These are phyloP conservation scores for Artibeus lituratus DNA, from an alignment of 2,797 vertebrate genomes.

Conservation along the genomic window DNA sequence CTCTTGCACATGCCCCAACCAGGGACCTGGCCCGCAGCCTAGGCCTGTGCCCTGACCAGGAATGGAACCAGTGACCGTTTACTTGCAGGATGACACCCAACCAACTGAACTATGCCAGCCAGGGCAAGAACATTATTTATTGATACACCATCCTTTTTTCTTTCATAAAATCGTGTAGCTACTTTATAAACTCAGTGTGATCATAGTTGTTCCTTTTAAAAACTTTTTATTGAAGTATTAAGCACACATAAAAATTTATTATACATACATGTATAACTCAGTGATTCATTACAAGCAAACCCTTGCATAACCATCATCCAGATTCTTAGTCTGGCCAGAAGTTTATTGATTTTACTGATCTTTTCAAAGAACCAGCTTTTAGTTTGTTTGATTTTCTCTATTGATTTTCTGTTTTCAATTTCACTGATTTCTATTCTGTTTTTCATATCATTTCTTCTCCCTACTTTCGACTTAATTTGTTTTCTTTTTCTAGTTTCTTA, in stretches of 20 bases:
- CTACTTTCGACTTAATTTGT: background rate
- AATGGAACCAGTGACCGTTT: background rate
- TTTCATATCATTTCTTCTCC: background rate
- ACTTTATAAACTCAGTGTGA: background rate
- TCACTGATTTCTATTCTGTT: background rate
- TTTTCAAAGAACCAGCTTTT: background rate
- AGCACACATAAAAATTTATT: background rate
- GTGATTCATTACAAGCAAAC: background rate
- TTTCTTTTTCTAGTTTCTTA: background rate
- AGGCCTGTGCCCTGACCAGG: background rate
- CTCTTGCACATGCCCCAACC: background rate
- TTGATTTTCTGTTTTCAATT: background rate
- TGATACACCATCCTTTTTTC: background rate
- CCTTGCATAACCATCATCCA: background rate
- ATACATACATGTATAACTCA: background rate
- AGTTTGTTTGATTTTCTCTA: background rate
- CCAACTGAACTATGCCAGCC: background rate
- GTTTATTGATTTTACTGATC: background rate
- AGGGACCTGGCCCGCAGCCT: background rate
- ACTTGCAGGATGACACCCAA: background rate
- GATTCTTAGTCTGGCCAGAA: background rate
- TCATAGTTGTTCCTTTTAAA: conserved; percentile 1
- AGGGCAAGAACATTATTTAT: conserved; percentile 70
- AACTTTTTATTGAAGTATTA: background rate
- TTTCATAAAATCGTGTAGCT: background rate